phyloP scores from a whole-genome alignment of 2,113 vertebrate genomes.

The Pleuronectes platessa region DNA sequence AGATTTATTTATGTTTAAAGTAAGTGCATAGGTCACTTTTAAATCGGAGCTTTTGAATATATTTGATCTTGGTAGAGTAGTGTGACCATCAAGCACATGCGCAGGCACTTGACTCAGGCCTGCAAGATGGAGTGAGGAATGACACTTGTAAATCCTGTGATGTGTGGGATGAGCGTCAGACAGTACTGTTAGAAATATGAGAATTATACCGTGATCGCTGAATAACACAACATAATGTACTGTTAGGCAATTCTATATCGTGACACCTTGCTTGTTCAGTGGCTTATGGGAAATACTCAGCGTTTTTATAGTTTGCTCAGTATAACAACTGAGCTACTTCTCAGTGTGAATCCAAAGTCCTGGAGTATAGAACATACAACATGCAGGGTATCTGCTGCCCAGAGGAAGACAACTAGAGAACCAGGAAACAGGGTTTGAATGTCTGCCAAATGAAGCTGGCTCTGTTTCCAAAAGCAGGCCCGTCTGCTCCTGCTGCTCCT shows the following conservation, averaged over 20 bases:
- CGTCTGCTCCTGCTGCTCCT: slow-evolving; percentile 24
- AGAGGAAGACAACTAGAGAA: slow-evolving; percentile 24
- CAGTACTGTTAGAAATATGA: background rate
- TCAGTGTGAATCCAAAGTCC: slow-evolving; percentile 3
- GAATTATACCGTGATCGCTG: too few relatives aligned
- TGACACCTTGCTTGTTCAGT: background rate
- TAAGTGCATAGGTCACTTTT: too few relatives aligned
- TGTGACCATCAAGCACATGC: slow-evolving; percentile 30
- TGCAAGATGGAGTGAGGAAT: slow-evolving; percentile 3
- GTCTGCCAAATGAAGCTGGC: slow-evolving; percentile 52
- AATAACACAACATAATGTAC: background rate
- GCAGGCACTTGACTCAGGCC: slow-evolving; percentile 4
- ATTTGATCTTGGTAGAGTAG: background rate
- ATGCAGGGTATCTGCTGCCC: slow-evolving; percentile 4
- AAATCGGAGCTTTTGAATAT: background rate
- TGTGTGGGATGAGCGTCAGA: slow-evolving; percentile 21
- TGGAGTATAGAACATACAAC: slow-evolving; percentile 18
- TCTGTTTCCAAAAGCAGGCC: slow-evolving; percentile 36
- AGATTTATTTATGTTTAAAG: too few relatives aligned
- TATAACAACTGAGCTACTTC: background rate
- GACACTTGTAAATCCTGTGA: slow-evolving; percentile 5
- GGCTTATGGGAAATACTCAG: background rate
- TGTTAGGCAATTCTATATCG: background rate
- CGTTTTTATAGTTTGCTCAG: slow-evolving; percentile 4
- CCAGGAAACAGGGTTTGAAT: slow-evolving; percentile 22